phyloP scores from a whole-genome alignment of 2,113 vertebrate genomes.

The Pseudolaguvia tuberculata region DNA sequence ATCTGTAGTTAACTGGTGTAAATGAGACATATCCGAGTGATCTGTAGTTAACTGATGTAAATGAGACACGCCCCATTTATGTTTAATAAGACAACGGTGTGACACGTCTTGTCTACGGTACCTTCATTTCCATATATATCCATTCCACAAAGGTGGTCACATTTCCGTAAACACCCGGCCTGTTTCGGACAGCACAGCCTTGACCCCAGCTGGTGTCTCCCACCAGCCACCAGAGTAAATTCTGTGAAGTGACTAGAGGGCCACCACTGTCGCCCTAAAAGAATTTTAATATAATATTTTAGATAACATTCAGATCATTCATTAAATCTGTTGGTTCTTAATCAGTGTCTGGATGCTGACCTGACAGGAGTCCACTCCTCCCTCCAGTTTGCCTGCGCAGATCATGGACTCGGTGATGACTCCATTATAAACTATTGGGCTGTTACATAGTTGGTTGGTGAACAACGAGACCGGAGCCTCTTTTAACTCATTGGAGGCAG shows the following conservation, averaged over 20 bases:
- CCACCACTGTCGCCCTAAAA: constrained; percentile 91
- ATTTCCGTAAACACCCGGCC: constrained; percentile 84
- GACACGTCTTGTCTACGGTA: constrained; percentile 50
- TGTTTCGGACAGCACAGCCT: constrained; percentile 74
- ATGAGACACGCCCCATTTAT: too few species aligned
- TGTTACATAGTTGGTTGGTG: constrained; percentile 67
- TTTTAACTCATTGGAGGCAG: constrained; percentile 64
- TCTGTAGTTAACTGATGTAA: too few species aligned
- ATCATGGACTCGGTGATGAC: constrained; percentile 77
- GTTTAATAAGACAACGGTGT: neutral
- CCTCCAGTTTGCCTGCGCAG: constrained; percentile 78
- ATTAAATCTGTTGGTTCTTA: neutral
- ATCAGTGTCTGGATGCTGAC: constrained; percentile 58
- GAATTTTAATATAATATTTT: constrained; percentile 7
- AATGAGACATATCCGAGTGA: too few species aligned
- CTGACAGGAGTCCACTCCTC: constrained; percentile 83
- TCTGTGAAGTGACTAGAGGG: constrained; percentile 74
- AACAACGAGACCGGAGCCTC: constrained; percentile 73
- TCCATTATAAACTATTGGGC: constrained; percentile 57
- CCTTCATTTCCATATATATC: constrained; percentile 82
- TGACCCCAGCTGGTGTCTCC: constrained; percentile 89
- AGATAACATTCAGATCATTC: neutral
- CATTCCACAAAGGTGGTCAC: constrained; percentile 76
- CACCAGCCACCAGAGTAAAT: constrained; percentile 79
- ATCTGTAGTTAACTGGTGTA: too few species aligned